Base-by-base conservation (phyloP, 2,888 invertebrate genomes). In the Argyresthia goedartella region DNA sequence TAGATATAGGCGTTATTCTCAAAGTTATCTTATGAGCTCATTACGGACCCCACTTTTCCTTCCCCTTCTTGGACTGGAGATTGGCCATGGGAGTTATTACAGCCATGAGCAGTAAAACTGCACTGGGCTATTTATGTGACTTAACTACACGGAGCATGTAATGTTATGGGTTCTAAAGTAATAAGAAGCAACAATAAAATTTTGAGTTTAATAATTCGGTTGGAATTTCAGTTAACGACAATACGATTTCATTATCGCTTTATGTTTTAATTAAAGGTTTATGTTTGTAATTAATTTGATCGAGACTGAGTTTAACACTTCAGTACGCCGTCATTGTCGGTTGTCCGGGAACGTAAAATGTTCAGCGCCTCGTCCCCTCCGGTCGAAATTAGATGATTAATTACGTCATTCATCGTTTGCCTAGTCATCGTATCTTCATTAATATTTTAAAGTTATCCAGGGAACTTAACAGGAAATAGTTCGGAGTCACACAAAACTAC, bases 371-470 rank as follows among this genome's bases (percentile, higher is more conserved):
- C 54, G 56, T 60, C 25, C 25, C 3, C 25, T 2, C 25, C 25
- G 55, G 56, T 56, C 57, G 54, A 65, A 67, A 64, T 69, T 53
- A 44, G 15, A 45, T 68, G 73, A 74, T 75, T 73, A 76, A 73
- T 69, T 60, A 53, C 61, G 63, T 55, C 55, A 59, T 64, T 65
- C 61, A 60, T 65, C 60, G 58, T 63, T 62, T 59, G 63, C 58
- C 65, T 58, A 71, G 69, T 73, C 74, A 73, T 69, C 63, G 65
- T 61, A 58, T 53, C 55, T 55, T 67, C 68, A 71, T 73, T 66
- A 67, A 56, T 53, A 35, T 48, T 48, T 35, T 36, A 33, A 25
- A 35, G 25, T 6, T 25, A 6, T 25, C 25, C 25, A 25, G 35
- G 47, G 33, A 11, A 48, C 13, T 48, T 14, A 48, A 36, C 36